Percentiles rank a stretch among this genome's conserved stretches.
Evolutionary conservation across 2,888 invertebrate species (phyloP).

Genomic region (Ophion costatus): DNA sequence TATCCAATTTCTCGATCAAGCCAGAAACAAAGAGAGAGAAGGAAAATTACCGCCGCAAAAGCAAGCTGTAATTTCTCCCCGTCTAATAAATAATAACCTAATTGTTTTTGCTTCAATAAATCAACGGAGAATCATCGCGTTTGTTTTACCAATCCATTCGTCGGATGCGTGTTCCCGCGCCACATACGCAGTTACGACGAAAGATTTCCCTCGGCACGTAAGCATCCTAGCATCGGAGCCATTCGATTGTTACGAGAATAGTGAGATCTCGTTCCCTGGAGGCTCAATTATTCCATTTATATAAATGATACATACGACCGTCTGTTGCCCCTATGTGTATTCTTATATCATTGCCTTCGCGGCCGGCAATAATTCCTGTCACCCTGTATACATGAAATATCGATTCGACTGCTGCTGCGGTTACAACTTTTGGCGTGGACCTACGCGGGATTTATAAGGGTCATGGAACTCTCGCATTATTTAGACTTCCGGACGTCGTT

Average conservation of each 20-base stretch:
- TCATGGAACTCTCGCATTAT: not conserved
- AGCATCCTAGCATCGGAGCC: not conserved
- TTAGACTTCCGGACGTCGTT: conserved; percentile 40
- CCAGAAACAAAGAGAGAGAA: not conserved
- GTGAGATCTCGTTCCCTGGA: conserved; percentile 36
- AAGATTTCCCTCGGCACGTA: conserved; percentile 44
- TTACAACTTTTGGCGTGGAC: too few species aligned
- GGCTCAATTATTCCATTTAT: conserved; percentile 58
- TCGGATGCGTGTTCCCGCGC: conserved; percentile 13
- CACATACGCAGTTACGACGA: conserved; percentile 5
- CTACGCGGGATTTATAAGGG: conserved; percentile 2
- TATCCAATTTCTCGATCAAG: not conserved
- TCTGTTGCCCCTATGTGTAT: conserved; percentile 5
- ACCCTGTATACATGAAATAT: conserved; percentile 8
- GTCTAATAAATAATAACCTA: too few species aligned
- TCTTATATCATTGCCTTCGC: conserved; percentile 42
- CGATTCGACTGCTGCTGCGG: conserved; percentile 19
- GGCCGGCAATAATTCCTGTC: conserved; percentile 39
- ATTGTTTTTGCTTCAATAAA: conserved; percentile 15
- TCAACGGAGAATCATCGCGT: not conserved
- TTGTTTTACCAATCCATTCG: conserved; percentile 38
- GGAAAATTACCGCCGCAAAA: not conserved
- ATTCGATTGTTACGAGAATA: conserved; percentile 27
- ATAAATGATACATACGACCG: conserved; percentile 37
- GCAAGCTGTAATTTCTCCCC: not conserved